A percentile compares a stretch with the other conserved stretches of the same genome.
Evolutionary conservation across 2,113 vertebrate species (phyloP).

Genomic region (Lepisosteus osseus): DNA sequence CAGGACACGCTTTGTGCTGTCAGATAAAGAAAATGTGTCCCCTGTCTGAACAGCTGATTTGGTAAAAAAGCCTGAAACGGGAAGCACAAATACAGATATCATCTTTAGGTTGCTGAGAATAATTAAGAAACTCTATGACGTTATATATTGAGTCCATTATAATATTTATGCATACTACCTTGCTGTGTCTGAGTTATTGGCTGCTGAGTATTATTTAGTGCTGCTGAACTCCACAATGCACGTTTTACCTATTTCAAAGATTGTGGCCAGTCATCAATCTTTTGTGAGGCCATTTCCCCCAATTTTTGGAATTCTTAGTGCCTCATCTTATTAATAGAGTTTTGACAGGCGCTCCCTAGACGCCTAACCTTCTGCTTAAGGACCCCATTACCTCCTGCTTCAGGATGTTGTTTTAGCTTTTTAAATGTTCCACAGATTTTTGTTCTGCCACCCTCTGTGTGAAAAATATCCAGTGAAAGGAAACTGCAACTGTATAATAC

Average conservation of each 20-base stretch:
- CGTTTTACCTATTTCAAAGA: conserved; percentile 26
- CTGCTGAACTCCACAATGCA: conserved; percentile 11
- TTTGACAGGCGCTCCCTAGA: conserved; percentile 49
- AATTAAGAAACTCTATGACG: no score
- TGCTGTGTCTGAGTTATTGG: conserved; percentile 8
- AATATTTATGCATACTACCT: not conserved
- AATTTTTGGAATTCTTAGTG: not conserved
- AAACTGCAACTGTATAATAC: conserved; percentile 44
- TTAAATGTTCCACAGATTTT: conserved; percentile 42
- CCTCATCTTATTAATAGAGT: conserved; percentile 43
- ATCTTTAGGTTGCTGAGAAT: no score
- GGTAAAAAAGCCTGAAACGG: no score
- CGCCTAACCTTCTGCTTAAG: conserved; percentile 33
- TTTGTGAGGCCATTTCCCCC: conserved; percentile 11
- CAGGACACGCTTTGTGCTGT: no score
- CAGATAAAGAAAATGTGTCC: no score
- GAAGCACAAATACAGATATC: no score
- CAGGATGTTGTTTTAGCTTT: conserved; percentile 55
- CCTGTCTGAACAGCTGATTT: no score
- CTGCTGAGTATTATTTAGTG: conserved; percentile 16
- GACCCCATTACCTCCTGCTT: conserved; percentile 41
- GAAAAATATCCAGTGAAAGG: conserved; percentile 44
- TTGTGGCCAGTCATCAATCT: conserved; percentile 24
- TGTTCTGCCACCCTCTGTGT: conserved; percentile 44
- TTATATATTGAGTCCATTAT: not conserved